Percentiles rank a stretch among this genome's conserved stretches.
Evolutionary conservation across 2,797 vertebrate genomes (phyloP).

Genomic region (Sebastes minor): DNA sequence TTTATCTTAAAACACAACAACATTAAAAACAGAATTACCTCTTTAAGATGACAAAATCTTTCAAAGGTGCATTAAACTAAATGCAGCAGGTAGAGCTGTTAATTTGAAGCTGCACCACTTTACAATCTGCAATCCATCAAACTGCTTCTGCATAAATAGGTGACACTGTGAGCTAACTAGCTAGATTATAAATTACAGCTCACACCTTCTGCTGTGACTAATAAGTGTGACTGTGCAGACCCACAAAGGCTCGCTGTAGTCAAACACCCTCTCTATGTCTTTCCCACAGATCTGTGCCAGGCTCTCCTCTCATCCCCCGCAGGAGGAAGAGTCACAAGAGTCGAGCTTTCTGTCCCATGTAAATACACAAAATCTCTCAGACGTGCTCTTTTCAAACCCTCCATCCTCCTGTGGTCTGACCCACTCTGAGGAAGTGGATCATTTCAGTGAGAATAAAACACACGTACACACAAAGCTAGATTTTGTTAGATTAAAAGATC

Average conservation of each 20-base stretch:
- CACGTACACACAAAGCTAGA: background rate
- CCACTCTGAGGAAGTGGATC: conserved; percentile 38
- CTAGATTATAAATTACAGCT: background rate
- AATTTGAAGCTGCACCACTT: background rate
- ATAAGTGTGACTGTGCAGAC: conserved; percentile 1
- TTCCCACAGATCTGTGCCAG: conserved; percentile 31
- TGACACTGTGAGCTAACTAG: background rate
- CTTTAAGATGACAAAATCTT: background rate
- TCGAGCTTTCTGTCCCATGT: conserved; percentile 3
- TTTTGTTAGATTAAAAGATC: conserved; percentile 16
- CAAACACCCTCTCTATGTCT: background rate
- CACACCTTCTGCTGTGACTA: conserved; percentile 2
- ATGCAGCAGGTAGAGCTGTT: background rate
- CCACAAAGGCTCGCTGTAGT: conserved; percentile 13
- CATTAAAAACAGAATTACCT: background rate
- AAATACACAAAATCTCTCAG: conserved; percentile 22
- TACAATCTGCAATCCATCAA: background rate
- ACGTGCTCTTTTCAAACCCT: conserved; percentile 12
- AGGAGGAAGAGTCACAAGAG: conserved; percentile 10
- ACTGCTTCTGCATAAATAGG: background rate
- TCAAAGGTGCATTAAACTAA: background rate
- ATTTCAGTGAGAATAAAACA: conserved; percentile 10
- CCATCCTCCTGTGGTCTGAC: conserved; percentile 1
- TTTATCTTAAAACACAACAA: background rate
- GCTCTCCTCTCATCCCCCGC: background rate